Evolutionary conservation across 2,113 vertebrate species (phyloP).

Genomic region (Phylloscopus trochilus): DNA sequence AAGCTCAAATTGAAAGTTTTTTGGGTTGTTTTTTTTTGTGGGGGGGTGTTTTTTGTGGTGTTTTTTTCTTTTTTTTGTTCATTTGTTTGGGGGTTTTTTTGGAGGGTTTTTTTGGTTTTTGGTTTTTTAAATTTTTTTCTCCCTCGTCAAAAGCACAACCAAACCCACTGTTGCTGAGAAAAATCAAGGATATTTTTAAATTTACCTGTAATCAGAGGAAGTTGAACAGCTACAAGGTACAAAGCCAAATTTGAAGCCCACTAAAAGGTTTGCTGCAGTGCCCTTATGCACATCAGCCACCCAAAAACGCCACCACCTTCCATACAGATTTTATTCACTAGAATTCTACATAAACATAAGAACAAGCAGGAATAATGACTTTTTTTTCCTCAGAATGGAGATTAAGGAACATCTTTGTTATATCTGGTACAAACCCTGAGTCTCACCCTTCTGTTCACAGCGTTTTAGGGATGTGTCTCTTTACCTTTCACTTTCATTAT

Average conservation of each 20-base stretch:
- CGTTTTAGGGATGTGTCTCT: not conserved
- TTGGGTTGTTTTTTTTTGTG: too few relatives aligned
- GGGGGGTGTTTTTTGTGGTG: too few relatives aligned
- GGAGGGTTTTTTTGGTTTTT: too few relatives aligned
- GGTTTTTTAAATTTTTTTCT: rapidly evolving
- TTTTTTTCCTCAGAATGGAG: not conserved
- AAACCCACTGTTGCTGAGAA: not conserved
- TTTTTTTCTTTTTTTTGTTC: too few relatives aligned
- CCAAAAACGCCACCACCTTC: not conserved
- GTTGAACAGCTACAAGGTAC: rapidly evolving
- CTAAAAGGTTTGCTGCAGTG: not conserved
- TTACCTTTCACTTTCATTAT: not conserved
- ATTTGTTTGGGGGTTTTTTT: too few relatives aligned
- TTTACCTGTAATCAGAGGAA: not conserved
- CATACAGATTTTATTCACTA: rapidly evolving
- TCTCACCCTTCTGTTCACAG: not conserved
- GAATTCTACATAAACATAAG: not conserved
- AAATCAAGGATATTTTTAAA: not conserved
- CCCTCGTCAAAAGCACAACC: not conserved
- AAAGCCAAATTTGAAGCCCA: not conserved
- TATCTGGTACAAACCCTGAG: not conserved
- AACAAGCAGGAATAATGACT: not conserved
- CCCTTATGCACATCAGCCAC: not conserved
- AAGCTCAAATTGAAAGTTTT: not conserved
- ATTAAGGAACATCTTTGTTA: not conserved